Base-by-base conservation (phyloP, 2,113 vertebrate species). In the Silurus asotus region DNA sequence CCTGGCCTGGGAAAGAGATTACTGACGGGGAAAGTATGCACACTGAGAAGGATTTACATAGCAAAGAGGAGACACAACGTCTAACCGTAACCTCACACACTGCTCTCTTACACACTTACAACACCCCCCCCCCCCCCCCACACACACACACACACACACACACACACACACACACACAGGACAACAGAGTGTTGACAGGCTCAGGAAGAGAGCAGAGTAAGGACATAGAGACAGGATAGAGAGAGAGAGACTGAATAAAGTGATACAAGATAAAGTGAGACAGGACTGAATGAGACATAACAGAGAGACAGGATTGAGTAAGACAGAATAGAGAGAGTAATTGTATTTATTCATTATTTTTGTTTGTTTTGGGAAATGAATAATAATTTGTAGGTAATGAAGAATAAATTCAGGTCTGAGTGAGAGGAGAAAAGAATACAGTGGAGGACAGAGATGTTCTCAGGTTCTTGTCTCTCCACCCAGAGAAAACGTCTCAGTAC, bases 41-140 rank as follows among this genome's bases (percentile, higher is more conserved):
- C 55, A 64, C 23, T 56, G 80, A 85, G 65, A 56, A 55, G 74
- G 86, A 87, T 85, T 83, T 87, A 87, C 86, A 82, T 84, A 75
- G 75, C 75, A 86, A 84, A 55, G 58, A 72, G 80, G 61, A 51
- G 62, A 85, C 78, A 70, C 28, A 55, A 82, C 49, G 80, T 61
- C 87, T 82, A 83, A 59, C 10, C 20, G 49, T 55, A 77, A 62
- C 59, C 79, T 48, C 13, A 56, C 55, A 56, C 55, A 56, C 37
- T 37, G 37, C 37, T 37, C 37, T 37, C 37, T 37, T 37, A 37
- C 37, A 37, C 37, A 37, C 37, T 37, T 37, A 37, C 37, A 37
- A n/a, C n/a, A n/a, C n/a, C n/a, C n/a, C n/a, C n/a, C n/a, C n/a
- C n/a, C n/a, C n/a, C n/a, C n/a, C n/a, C n/a, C n/a, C 72, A 75